Conservation (phyloP, 2,888 invertebrate species). For the Oegoconia quadripuncta region DNA sequence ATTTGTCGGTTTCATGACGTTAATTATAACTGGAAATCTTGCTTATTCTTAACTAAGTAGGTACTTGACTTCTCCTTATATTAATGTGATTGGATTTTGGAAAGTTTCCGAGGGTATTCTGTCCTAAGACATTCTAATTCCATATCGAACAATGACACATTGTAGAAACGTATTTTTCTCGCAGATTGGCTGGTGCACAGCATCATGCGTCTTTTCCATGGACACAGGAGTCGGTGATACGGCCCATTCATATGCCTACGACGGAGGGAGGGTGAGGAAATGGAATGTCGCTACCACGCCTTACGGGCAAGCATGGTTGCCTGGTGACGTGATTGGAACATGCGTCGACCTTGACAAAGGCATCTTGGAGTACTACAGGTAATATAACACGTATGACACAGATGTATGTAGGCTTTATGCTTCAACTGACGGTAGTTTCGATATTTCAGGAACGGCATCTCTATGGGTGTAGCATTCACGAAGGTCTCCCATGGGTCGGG, state of each 20-base stretch:
- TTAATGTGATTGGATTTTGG: too few species aligned
- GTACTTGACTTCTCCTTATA: too few species aligned
- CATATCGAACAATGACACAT: too few species aligned
- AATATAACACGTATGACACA: background rate
- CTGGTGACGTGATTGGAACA: conserved; percentile 90
- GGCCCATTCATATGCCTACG: conserved; percentile 87
- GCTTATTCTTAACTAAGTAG: too few species aligned
- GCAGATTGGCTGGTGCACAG: conserved; percentile 89
- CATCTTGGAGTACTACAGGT: conserved; percentile 82
- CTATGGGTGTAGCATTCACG: conserved; percentile 86
- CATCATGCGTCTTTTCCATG: conserved; percentile 86
- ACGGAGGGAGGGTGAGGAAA: conserved; percentile 83
- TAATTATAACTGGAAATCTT: too few species aligned
- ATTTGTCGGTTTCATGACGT: too few species aligned
- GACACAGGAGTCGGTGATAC: conserved; percentile 90
- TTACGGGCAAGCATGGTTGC: conserved; percentile 89
- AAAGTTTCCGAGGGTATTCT: conserved; percentile 17
- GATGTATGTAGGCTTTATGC: too few species aligned
- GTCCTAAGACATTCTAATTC: too few species aligned
- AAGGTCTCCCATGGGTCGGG: conserved; percentile 85
- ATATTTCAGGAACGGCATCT: conserved; percentile 83
- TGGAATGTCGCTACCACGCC: conserved; percentile 86
- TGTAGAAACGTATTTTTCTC: too few species aligned
- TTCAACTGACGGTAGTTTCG: background rate
- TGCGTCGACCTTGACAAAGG: conserved; percentile 87